Conservation (phyloP, 1,140 invertebrate species). For the Hypsibius dujardini region DNA sequence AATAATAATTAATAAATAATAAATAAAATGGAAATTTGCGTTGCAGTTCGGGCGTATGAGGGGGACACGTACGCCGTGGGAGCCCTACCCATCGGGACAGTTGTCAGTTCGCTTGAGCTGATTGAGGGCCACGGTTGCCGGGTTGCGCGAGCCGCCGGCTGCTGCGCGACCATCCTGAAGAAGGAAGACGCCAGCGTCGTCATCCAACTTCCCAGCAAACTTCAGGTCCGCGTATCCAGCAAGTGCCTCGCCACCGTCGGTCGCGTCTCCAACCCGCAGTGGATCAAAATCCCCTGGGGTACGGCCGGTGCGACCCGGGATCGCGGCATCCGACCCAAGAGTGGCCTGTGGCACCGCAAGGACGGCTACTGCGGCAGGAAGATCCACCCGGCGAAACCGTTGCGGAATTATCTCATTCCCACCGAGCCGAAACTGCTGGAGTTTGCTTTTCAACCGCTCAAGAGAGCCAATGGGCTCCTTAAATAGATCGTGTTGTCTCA, state of each 20-base stretch:
- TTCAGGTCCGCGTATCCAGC: constrained; percentile 54
- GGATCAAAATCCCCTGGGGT: constrained; percentile 54
- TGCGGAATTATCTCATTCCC: background rate
- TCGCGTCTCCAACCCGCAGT: constrained; percentile 60
- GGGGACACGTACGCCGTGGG: constrained; percentile 85
- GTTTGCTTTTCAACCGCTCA: no score
- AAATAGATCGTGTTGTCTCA: no score
- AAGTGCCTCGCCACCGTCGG: constrained; percentile 81
- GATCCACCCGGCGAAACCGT: constrained; percentile 40
- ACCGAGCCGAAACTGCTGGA: no score
- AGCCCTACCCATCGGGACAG: constrained; percentile 66
- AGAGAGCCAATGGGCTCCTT: no score
- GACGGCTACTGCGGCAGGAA: constrained; percentile 70
- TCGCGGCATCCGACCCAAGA: constrained; percentile 67
- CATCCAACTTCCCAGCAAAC: constrained; percentile 58
- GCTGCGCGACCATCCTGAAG: constrained; percentile 49
- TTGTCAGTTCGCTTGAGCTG: constrained; percentile 62
- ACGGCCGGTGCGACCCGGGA: constrained; percentile 60
- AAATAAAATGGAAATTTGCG: constrained; percentile 12
- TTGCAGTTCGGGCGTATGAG: constrained; percentile 57
- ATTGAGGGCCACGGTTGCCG: constrained; percentile 52
- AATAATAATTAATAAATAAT: constrained; percentile 15
- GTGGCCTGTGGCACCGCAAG: constrained; percentile 83
- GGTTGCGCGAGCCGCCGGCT: constrained; percentile 62
- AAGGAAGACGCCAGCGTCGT: constrained; percentile 54